Conservation (phyloP, 2,888 invertebrate genomes). For the Graphium colonna region DNA sequence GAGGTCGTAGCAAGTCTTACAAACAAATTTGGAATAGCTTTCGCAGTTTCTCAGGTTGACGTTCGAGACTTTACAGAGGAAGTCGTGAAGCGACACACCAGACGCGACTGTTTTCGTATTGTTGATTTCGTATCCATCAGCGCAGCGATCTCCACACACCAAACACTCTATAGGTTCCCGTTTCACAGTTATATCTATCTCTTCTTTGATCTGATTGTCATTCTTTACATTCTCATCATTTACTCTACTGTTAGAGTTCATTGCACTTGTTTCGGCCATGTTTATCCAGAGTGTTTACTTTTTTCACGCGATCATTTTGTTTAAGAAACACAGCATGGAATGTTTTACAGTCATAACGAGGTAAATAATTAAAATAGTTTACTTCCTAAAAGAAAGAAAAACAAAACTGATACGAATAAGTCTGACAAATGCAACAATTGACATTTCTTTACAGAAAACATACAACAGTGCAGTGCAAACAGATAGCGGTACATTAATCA, state of each 20-base stretch:
- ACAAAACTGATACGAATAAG: conserved; percentile 34
- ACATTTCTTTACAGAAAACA: conserved; percentile 22
- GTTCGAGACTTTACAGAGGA: conserved; percentile 51
- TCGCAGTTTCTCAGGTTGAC: conserved; percentile 39
- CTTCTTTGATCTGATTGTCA: conserved; percentile 46
- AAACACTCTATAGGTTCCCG: conserved; percentile 58
- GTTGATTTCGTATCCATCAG: conserved; percentile 47
- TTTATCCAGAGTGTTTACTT: conserved; percentile 26
- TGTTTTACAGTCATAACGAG: conserved; percentile 4
- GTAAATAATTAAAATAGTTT: conserved; percentile 20
- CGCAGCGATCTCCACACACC: conserved; percentile 48
- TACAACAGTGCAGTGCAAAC: conserved; percentile 18
- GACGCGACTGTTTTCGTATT: conserved; percentile 43
- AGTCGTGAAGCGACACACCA: conserved; percentile 47
- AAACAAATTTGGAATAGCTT: conserved; percentile 46
- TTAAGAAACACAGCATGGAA: conserved; percentile 9
- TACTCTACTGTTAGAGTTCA: conserved; percentile 46
- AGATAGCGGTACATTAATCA: neutral
- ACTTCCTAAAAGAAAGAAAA: conserved; percentile 25
- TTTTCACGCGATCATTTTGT: neutral
- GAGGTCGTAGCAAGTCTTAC: conserved; percentile 58
- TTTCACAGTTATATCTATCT: conserved; percentile 52
- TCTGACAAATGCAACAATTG: conserved; percentile 32
- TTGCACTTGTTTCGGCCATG: conserved; percentile 56
- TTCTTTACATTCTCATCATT: conserved; percentile 40